Conservation (phyloP, 2,797 vertebrate genomes). For the Chiroxiphia lanceolata region DNA sequence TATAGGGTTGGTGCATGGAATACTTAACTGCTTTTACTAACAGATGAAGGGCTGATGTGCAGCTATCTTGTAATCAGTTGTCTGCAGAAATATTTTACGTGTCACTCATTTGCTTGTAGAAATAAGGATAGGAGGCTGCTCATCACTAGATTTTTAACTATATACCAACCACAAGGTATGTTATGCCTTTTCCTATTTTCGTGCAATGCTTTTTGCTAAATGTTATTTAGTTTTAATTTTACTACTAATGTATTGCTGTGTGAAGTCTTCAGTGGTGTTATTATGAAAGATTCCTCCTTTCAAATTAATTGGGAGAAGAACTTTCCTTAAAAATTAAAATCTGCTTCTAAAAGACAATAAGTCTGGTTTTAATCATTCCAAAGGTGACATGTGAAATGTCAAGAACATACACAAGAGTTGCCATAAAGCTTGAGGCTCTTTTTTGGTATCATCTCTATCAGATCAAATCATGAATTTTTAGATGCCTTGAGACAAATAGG, state of each 20-base stretch:
- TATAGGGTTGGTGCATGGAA: neutral
- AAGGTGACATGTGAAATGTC: neutral
- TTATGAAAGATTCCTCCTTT: neutral
- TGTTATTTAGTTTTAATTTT: neutral
- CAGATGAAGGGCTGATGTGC: neutral
- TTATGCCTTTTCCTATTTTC: neutral
- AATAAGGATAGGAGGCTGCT: neutral
- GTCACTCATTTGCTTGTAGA: neutral
- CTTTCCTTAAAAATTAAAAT: neutral
- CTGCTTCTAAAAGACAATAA: neutral
- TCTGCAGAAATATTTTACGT: neutral
- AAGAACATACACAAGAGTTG: neutral
- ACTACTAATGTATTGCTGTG: neutral
- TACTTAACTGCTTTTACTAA: neutral
- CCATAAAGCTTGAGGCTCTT: neutral
- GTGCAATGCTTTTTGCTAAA: neutral
- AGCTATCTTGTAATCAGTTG: neutral
- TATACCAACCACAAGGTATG: neutral
- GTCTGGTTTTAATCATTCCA: neutral
- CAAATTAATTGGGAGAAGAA: neutral
- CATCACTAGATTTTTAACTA: neutral
- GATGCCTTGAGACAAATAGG: neutral
- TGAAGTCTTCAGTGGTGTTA: neutral
- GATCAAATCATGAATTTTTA: neutral
- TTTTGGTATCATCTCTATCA: neutral